These are phyloP conservation scores for Protaetia brevitarsis DNA, from an alignment of 1,140 invertebrate species.

Conservation along the genomic window DNA sequence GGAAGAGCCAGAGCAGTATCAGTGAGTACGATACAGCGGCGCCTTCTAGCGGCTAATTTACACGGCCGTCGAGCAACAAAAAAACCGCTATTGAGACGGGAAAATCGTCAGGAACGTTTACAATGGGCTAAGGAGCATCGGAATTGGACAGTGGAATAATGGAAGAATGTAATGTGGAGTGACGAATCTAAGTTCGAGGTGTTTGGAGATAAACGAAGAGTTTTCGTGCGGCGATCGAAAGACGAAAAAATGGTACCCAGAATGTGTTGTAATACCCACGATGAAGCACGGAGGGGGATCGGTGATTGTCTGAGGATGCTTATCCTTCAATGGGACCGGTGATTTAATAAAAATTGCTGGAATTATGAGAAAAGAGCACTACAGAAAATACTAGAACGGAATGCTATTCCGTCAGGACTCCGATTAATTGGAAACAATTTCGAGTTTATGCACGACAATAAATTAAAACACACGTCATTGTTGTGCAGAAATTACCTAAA, in stretches of 20 bases:
- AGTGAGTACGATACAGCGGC: background rate
- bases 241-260: background rate
- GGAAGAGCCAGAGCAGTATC: background rate
- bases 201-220: background rate
- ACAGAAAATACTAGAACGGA: background rate
- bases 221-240: background rate
- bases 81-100: constrained; percentile 3
- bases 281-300: background rate
- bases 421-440: constrained; percentile 5
- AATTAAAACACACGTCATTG: background rate
- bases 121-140: background rate
- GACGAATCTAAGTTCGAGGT: background rate
- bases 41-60: background rate
- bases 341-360: background rate
- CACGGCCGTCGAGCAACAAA: background rate
- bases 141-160: background rate
- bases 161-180: background rate
- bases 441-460: constrained; percentile 26
- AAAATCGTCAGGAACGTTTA: background rate
- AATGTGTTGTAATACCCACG: background rate
- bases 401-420: background rate
- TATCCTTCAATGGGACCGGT: background rate
- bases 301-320: background rate
- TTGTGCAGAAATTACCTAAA: constrained; percentile 15
- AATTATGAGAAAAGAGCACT: background rate